Conservation (phyloP, 2,888 invertebrate species). For the Junonia oenone region DNA sequence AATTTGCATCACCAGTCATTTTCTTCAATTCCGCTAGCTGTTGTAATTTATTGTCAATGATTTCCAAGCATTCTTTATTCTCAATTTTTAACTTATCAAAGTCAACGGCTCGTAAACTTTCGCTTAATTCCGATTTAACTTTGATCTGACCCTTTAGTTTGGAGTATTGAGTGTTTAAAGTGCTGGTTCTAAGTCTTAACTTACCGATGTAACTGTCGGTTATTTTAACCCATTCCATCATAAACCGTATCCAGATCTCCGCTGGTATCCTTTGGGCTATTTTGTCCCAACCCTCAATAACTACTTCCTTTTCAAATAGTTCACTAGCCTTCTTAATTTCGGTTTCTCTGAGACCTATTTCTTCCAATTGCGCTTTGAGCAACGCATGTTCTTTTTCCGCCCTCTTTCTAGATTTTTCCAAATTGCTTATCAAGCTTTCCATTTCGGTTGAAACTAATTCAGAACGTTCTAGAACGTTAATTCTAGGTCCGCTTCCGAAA, state of each 20-base stretch:
- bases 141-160: constrained; percentile 76
- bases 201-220: constrained; percentile 79
- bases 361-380: constrained; percentile 76
- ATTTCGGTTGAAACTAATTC: constrained; percentile 73
- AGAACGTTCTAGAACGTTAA: constrained; percentile 73
- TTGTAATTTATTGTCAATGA: constrained; percentile 75
- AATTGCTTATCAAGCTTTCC: constrained; percentile 54
- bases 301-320: constrained; percentile 73
- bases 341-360: constrained; percentile 67
- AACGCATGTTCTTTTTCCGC: constrained; percentile 57
- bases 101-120: constrained; percentile 80
- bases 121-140: constrained; percentile 78
- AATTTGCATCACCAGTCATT: constrained; percentile 79
- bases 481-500: constrained; percentile 56
- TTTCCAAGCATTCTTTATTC: constrained; percentile 68
- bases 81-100: constrained; percentile 82
- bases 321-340: constrained; percentile 70
- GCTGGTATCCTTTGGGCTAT: constrained; percentile 82
- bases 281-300: constrained; percentile 74
- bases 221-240: constrained; percentile 81
- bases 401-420: constrained; percentile 47
- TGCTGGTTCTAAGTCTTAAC: constrained; percentile 77
- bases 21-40: constrained; percentile 78
- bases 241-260: constrained; percentile 79
- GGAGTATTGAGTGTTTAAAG: constrained; percentile 72